Evolutionary conservation across 2,888 invertebrate species (phyloP), one percentile per base, ranked within the genome.

Genomic region (Tenthredo livida): DNA sequence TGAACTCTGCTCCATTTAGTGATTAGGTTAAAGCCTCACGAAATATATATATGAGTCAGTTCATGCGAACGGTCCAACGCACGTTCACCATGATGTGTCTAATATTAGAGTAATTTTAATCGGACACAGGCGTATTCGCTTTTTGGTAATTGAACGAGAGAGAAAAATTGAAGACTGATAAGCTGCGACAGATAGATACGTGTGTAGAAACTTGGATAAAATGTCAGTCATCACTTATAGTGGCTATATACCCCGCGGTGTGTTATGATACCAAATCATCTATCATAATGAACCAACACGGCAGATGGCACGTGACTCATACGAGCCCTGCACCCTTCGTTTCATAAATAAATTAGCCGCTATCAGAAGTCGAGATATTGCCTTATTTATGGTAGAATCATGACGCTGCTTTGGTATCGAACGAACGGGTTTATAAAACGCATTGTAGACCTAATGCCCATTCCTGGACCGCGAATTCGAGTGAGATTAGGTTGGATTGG

Each of bases 281-380:
- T 85, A 70, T 82, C 85, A 67, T 85, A 85, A 85, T 80, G 85
- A 85, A 67, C 83, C 29, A 75, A 82, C 58, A 25, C 86, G 91
- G 91, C 93, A 93, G 93, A 93, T 93, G 93, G 92, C 92, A 92
- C 92, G 92, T 93, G 92, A 93, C 91, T 93, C 92, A 93, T 89
- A 15, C 72, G 25, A 54, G 73, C n/a, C 33, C 15, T 47, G 47
- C 37, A 40, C 84, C 78, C 83, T 83, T 80, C 88, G 89, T 89
- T 91, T 91, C 91, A 89, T 93, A 92, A 93, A 92, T 93, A 92
- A 92, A 93, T 93, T 92, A 92, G 90, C 87, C 88, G 88, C 90
- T 91, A 92, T 92, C 91, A 89, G 90, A 90, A 89, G 87, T 87
- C 84, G 85, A 88, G 90, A 91, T 91, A 91, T 90, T 88, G 88